phyloP scores from a whole-genome alignment of 2,113 vertebrate species.

The Trogon melanurus region DNA sequence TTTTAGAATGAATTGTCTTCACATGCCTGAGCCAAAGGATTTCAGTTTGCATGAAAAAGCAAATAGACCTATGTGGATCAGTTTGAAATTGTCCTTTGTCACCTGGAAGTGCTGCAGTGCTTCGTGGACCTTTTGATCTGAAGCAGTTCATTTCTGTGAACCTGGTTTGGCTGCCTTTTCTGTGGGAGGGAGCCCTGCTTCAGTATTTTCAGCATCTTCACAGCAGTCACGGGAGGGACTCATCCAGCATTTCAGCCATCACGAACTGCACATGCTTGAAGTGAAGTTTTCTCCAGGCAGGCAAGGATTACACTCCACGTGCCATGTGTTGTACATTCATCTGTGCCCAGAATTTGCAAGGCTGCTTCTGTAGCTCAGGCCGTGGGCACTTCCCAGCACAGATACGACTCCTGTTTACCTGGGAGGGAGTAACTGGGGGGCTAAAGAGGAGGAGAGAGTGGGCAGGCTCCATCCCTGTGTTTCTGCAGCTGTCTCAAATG shows the following conservation, averaged over 20 bases:
- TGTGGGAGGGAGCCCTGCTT: background rate
- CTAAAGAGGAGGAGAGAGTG: background rate
- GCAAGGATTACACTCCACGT: too few relatives aligned
- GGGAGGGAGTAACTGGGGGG: background rate
- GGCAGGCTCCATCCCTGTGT: accelerated
- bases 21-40: background rate
- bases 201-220: background rate
- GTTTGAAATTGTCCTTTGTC: background rate
- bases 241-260: background rate
- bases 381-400: background rate
- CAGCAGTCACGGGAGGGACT: background rate
- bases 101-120: background rate
- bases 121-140: background rate
- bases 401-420: background rate
- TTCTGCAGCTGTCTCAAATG: background rate
- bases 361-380: background rate
- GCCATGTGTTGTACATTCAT: background rate
- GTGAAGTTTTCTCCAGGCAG: background rate
- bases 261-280: background rate
- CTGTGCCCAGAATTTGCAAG: background rate
- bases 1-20: background rate
- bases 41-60: background rate
- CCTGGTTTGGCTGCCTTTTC: background rate
- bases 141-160: background rate
- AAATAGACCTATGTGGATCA: background rate